Conservation (phyloP, 2,888 invertebrate genomes). For the Rhogogaster chlorosoma region DNA sequence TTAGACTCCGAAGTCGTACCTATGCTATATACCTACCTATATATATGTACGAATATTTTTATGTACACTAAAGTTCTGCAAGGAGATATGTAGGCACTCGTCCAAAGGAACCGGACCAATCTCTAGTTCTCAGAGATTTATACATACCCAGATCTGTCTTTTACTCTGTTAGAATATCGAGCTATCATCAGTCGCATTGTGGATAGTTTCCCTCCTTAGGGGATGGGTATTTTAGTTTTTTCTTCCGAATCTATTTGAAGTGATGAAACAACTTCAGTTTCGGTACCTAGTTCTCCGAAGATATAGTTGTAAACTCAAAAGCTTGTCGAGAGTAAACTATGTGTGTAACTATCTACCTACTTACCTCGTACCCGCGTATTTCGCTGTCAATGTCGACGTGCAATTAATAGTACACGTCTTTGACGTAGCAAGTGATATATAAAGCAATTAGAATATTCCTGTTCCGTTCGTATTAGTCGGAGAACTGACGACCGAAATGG, state of each 20-base stretch:
- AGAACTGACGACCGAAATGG: no score
- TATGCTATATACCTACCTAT: background rate
- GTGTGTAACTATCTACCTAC: background rate
- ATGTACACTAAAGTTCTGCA: background rate
- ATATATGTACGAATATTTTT: background rate
- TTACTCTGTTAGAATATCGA: background rate
- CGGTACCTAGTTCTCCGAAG: background rate
- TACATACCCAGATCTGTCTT: background rate
- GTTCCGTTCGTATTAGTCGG: background rate
- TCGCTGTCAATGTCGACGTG: background rate
- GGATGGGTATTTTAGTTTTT: background rate
- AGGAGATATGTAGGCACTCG: conserved; percentile 3
- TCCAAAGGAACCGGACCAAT: background rate
- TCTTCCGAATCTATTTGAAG: background rate
- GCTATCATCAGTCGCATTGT: background rate
- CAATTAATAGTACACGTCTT: background rate
- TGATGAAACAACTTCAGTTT: background rate
- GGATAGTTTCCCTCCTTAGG: background rate
- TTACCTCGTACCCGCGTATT: background rate
- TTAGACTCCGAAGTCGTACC: background rate
- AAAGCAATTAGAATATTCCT: background rate
- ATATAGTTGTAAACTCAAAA: background rate
- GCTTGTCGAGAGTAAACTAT: background rate
- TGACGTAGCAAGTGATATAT: background rate
- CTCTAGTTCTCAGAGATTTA: background rate